phyloP scores from a whole-genome alignment of 1,140 invertebrate species.

The Drosophila rufa region DNA sequence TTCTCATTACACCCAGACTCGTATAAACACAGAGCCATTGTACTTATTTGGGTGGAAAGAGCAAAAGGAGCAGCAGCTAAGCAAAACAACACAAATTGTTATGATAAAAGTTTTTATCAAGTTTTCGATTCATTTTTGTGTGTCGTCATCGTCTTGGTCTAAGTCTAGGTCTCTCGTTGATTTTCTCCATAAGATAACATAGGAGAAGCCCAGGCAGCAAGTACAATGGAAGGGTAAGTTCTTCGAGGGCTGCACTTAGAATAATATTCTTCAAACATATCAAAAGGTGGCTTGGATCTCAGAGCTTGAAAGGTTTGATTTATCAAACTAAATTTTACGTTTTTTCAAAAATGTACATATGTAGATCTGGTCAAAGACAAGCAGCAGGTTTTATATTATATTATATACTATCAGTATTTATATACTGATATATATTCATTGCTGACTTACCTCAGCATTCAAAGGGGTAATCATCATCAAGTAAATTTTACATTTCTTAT shows the following conservation, averaged over 20 bases:
- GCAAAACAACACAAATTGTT: slow-evolving; percentile 82
- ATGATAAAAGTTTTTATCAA: slow-evolving; percentile 84
- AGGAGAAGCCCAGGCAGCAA: slow-evolving; percentile 16
- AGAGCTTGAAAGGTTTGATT: too few relatives aligned
- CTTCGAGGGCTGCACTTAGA: not conserved
- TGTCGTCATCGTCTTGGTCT: slow-evolving; percentile 55
- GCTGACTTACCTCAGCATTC: not conserved
- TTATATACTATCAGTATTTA: not conserved
- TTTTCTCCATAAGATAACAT: slow-evolving; percentile 68
- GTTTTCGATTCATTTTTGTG: slow-evolving; percentile 65
- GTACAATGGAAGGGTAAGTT: slow-evolving; percentile 12
- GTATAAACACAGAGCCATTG: slow-evolving; percentile 48
- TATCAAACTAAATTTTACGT: too few relatives aligned
- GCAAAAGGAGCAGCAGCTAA: slow-evolving; percentile 25
- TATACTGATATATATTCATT: too few relatives aligned
- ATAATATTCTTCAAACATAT: not conserved
- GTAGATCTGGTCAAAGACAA: too few relatives aligned
- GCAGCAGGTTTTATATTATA: not conserved
- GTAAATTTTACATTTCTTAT: not conserved
- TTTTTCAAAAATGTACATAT: too few relatives aligned
- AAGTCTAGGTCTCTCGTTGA: slow-evolving; percentile 42
- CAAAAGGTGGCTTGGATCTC: too few relatives aligned
- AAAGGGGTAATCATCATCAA: too few relatives aligned
- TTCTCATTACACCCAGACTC: slow-evolving; percentile 64
- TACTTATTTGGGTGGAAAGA: slow-evolving; percentile 26